Evolutionary conservation across 2,888 invertebrate genomes (phyloP).

Genomic region (Troides oblongomaculatus): DNA sequence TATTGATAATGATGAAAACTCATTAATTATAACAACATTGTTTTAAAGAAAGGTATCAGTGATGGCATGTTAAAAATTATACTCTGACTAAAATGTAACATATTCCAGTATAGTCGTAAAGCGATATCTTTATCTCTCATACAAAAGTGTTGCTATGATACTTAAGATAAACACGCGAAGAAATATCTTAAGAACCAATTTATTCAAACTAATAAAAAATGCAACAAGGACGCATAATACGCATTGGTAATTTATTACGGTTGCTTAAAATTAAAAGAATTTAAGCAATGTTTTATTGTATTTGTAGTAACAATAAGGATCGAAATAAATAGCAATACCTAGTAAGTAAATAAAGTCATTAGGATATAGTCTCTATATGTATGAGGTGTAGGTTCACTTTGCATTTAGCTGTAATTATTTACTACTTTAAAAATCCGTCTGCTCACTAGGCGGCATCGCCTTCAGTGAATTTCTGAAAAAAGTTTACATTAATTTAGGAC

Average conservation of each 20-base stretch:
- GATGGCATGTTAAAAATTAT: background rate
- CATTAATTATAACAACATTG: too few species aligned
- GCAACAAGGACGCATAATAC: conserved; percentile 44
- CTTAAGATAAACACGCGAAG: conserved; percentile 1
- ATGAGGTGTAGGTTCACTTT: conserved; percentile 19
- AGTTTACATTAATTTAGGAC: conserved; percentile 72
- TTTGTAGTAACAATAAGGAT: conserved; percentile 55
- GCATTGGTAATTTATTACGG: conserved; percentile 68
- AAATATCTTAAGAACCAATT: conserved; percentile 46
- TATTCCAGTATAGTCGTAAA: background rate
- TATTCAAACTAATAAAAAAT: conserved; percentile 50
- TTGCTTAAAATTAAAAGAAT: conserved; percentile 52
- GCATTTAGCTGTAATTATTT: background rate
- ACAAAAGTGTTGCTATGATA: background rate
- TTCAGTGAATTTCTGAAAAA: conserved; percentile 67
- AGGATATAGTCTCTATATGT: conserved; percentile 35
- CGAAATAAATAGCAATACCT: conserved; percentile 64
- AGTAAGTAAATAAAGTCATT: conserved; percentile 39
- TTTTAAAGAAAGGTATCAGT: background rate
- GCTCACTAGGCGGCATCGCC: conserved; percentile 64
- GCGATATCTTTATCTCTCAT: background rate
- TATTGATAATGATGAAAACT: too few species aligned
- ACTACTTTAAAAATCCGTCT: conserved; percentile 36
- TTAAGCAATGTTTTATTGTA: conserved; percentile 54
- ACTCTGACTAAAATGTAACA: background rate